Base-by-base conservation (phyloP, 2,888 invertebrate genomes). In the Baronia brevicornis region DNA sequence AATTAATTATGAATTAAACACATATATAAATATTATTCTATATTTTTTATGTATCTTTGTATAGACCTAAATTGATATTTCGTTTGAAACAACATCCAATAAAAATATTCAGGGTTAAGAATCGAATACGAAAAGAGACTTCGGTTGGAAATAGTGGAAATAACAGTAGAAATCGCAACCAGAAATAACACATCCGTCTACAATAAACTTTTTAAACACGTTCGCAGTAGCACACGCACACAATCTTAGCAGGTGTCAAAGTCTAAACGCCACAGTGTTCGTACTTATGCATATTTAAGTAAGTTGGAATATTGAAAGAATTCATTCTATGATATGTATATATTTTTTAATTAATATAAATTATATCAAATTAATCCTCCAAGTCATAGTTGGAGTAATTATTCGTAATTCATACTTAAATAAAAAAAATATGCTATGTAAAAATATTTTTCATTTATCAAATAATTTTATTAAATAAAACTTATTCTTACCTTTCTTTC, bases 181-280 rank as follows among this genome's bases (percentile, higher is more conserved):
- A 42, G 54, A 46, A 61, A 56, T 56, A 55, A 60, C 54, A 56
- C 59, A 35, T 34, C 35, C 46, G 43, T 45, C 48, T 51, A 53
- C 54, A 62, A 59, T 48, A 57, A 60, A 60, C 10, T 20, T 8
- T 25, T 20, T 28, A 25, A 60, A 66, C 55, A 52, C 62, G 51
- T 52, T 55, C 53, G 53, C 54, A 51, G 44, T 41, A 41, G 49
- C 48, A 23, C 44, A 52, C 58, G 48, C 63, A 71, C 72, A 60
- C 73, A 67, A 56, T 58, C 67, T 53, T 33, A 46, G 48, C 41
- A 38, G 53, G 78, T 77, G 77, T 78, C 80, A 79, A 79, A 80
- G 79, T 80, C 79, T 77, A 79, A 73, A 49, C 42, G 50, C 48
- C 44, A 38, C 40, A 28, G 36, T 36, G 43, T 48, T 60, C 57